Conservation (phyloP, 2,888 invertebrate genomes). For the Caenorhabditis imperialis region DNA sequence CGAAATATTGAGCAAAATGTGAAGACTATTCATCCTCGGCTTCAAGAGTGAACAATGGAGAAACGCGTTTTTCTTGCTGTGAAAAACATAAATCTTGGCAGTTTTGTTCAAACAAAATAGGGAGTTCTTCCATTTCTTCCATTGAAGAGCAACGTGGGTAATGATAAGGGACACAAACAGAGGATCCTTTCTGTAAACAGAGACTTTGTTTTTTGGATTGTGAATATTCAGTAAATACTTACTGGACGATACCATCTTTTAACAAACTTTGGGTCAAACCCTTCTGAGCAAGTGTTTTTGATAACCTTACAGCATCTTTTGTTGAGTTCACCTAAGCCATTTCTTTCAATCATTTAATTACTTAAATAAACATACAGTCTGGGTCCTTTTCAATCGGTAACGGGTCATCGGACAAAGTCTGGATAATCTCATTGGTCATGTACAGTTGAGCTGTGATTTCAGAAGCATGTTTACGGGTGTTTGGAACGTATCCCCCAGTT, state of each 20-base stretch:
- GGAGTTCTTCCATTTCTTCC: constrained; percentile 65
- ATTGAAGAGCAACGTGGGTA: constrained; percentile 63
- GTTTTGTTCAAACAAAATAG: constrained; percentile 64
- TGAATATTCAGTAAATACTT: not conserved
- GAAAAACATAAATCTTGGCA: constrained; percentile 68
- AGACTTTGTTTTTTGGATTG: not conserved
- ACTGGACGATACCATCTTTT: constrained; percentile 68
- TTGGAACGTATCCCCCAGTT: constrained; percentile 61
- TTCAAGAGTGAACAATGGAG: constrained; percentile 59
- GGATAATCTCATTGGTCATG: constrained; percentile 62
- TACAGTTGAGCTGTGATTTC: constrained; percentile 67
- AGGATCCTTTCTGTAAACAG: constrained; percentile 57
- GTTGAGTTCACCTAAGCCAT: constrained; percentile 55
- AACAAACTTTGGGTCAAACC: constrained; percentile 56
- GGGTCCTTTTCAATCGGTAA: constrained; percentile 26
- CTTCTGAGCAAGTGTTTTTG: constrained; percentile 58
- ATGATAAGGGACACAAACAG: constrained; percentile 61
- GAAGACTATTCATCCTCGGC: constrained; percentile 27
- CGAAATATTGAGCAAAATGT: no score
- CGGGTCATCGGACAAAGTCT: constrained; percentile 50
- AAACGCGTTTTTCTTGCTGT: constrained; percentile 58
- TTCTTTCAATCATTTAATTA: not conserved
- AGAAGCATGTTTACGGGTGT: constrained; percentile 63
- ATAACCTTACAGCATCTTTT: constrained; percentile 61
- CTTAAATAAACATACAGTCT: constrained; percentile 31